Percentiles rank a stretch among this genome's conserved stretches.
Evolutionary conservation across 92 coral and sea anemone species (phyloP).

Genomic region (Siderastrea siderea): DNA sequence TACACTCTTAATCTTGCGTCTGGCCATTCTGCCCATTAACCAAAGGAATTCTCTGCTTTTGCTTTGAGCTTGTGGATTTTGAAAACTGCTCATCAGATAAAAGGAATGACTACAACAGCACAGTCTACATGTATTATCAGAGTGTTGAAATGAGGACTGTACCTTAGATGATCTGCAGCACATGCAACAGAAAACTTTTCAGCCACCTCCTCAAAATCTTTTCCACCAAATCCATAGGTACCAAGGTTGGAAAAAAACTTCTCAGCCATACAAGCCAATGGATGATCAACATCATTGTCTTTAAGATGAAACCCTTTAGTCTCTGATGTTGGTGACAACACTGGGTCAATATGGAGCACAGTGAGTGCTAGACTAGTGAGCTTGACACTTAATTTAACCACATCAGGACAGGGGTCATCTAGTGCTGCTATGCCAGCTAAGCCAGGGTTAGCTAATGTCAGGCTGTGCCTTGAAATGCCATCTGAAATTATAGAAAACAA

Average conservation of each 20-base stretch:
- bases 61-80: no score
- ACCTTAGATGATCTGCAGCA: constrained; percentile 91
- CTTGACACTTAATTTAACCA: constrained; percentile 72
- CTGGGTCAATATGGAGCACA: constrained; percentile 92
- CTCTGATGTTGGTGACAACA: constrained; percentile 73
- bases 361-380: constrained; percentile 89
- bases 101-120: no score
- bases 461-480: constrained; percentile 50
- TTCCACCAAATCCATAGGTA: constrained; percentile 92
- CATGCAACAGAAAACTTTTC: constrained; percentile 87
- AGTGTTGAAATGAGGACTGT: background rate
- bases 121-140: no score
- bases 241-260: constrained; percentile 88
- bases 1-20: no score
- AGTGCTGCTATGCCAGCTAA: constrained; percentile 94
- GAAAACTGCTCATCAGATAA: no score
- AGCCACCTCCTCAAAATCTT: constrained; percentile 92
- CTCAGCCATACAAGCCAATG: constrained; percentile 89
- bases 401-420: constrained; percentile 91
- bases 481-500: background rate
- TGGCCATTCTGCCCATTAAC: no score
- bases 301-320: constrained; percentile 33
- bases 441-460: constrained; percentile 84
- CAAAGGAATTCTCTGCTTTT: no score
- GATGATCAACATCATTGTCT: constrained; percentile 54